phyloP scores from a whole-genome alignment of 1,140 invertebrate species.

The Drosophila azteca region DNA sequence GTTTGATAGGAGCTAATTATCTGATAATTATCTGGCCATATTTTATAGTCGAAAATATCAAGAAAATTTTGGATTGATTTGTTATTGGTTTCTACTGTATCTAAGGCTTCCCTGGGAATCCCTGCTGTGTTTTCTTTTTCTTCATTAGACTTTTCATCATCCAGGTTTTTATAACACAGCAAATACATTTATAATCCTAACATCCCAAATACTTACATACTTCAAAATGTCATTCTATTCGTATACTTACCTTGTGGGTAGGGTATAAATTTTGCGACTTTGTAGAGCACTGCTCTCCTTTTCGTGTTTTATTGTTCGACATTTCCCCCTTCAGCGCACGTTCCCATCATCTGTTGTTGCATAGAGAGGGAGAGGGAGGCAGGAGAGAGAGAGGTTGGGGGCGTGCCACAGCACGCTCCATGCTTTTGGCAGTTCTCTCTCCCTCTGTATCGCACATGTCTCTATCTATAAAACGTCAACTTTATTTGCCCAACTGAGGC shows the following conservation, averaged over 20 bases:
- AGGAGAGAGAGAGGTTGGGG: background rate
- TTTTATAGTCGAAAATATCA: too few species aligned
- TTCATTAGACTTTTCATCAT: too few species aligned
- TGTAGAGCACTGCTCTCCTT: conserved; percentile 35
- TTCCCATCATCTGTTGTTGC: conserved; percentile 44
- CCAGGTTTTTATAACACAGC: too few species aligned
- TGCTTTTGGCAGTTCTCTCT: conserved; percentile 18
- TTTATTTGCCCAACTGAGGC: conserved; percentile 74
- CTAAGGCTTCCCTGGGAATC: too few species aligned
- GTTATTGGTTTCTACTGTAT: too few species aligned
- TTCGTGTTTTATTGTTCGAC: conserved; percentile 73
- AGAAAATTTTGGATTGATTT: too few species aligned
- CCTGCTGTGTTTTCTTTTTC: too few species aligned
- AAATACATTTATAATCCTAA: too few species aligned
- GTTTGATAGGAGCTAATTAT: too few species aligned
- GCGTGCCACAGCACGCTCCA: conserved; percentile 21
- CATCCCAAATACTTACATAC: too few species aligned
- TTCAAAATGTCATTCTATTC: too few species aligned
- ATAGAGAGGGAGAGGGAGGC: background rate
- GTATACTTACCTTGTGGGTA: conserved; percentile 1
- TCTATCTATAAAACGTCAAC: conserved; percentile 80
- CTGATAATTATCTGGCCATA: too few species aligned
- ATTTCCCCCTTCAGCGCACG: conserved; percentile 30
- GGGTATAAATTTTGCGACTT: conserved; percentile 56
- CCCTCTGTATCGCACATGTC: conserved; percentile 62